phyloP scores from a whole-genome alignment of 2,113 vertebrate species.

The Struthidea cinerea region DNA sequence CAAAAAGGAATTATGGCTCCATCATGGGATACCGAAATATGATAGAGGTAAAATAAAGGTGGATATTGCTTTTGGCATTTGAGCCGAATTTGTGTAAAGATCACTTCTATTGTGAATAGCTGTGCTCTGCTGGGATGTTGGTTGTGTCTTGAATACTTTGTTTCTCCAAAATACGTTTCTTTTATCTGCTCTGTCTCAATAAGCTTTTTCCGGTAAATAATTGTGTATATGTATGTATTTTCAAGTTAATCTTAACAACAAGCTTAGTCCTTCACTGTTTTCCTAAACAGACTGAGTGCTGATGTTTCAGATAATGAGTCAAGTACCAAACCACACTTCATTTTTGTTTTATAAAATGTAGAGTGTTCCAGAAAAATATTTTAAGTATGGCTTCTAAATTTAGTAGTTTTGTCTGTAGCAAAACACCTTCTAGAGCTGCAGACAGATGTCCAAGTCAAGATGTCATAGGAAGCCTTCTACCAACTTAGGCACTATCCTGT shows the following conservation, averaged over 20 bases:
- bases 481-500: background rate
- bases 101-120: background rate
- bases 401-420: background rate
- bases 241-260: background rate
- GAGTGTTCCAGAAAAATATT: background rate
- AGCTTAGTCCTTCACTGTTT: background rate
- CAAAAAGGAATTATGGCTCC: background rate
- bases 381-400: background rate
- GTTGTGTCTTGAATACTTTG: background rate
- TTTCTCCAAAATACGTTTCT: background rate
- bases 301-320: background rate
- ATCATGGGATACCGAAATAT: background rate
- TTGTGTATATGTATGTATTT: background rate
- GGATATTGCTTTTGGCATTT: background rate
- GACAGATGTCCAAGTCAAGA: background rate
- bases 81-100: background rate
- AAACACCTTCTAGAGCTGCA: background rate
- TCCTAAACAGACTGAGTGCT: background rate
- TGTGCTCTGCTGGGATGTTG: background rate
- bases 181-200: background rate
- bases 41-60: background rate
- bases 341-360: background rate
- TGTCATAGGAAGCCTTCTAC: background rate
- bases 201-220: background rate
- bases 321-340: background rate